Evolutionary conservation across 53 echinoderm and acorn worm species (phyloP).

Genomic region (Temnopleurus reevesii): DNA sequence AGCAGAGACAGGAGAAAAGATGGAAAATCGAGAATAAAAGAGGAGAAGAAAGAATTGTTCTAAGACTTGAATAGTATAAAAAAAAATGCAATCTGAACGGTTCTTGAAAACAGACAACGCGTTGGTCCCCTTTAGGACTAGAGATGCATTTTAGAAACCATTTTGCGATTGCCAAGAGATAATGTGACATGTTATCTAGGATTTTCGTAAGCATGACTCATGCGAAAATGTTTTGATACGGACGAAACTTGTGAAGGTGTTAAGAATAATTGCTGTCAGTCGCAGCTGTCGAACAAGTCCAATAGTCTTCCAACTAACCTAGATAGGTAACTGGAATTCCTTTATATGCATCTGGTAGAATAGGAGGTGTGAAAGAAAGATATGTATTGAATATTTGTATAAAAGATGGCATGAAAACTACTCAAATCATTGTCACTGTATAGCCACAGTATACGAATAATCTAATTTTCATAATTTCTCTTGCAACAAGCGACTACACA

Average conservation of each 20-base stretch:
- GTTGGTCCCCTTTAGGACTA: background rate
- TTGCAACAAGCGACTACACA: too few species aligned
- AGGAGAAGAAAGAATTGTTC: too few species aligned
- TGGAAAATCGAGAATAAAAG: too few species aligned
- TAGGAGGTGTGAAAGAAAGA: background rate
- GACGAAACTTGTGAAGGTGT: conserved; percentile 38
- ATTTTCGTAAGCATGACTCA: conserved; percentile 25
- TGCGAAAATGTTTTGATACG: conserved; percentile 40
- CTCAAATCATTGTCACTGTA: too few species aligned
- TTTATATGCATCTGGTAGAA: background rate
- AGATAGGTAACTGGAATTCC: background rate
- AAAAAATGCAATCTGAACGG: conserved; percentile 17
- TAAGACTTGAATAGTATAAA: too few species aligned
- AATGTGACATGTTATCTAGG: conserved; percentile 18
- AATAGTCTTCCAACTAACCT: background rate
- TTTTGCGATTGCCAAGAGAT: conserved; percentile 6
- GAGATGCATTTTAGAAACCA: conserved; percentile 1
- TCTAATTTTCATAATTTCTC: too few species aligned
- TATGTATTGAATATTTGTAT: too few species aligned
- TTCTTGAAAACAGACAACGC: conserved; percentile 6
- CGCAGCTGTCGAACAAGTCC: conserved; percentile 23
- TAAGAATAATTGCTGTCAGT: conserved; percentile 4
- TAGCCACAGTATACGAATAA: too few species aligned
- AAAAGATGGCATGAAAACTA: too few species aligned
- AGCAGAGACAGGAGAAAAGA: too few species aligned